phyloP scores from a whole-genome alignment of 2,113 vertebrate genomes.

The Poeciliopsis occidentalis region DNA sequence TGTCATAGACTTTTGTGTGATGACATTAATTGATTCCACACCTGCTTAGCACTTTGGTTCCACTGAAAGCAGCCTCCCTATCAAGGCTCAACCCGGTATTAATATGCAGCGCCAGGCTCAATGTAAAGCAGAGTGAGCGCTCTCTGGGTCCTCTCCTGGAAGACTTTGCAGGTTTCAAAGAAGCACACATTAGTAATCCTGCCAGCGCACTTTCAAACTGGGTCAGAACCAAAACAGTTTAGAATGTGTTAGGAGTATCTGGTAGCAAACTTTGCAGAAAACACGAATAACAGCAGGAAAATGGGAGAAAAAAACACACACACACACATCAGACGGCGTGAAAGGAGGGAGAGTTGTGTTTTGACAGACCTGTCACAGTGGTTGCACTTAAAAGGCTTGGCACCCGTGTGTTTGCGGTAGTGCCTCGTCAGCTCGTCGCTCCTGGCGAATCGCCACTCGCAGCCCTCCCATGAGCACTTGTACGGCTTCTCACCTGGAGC shows the following conservation, averaged over 20 bases:
- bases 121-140: conserved; percentile 17
- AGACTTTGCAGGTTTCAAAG: conserved; percentile 32
- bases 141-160: conserved; percentile 31
- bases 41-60: conserved; percentile 3
- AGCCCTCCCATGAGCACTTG: conserved; percentile 99
- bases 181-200: conserved; percentile 65
- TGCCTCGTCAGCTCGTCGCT: conserved; percentile 99
- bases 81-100: conserved; percentile 43
- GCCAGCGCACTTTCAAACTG: conserved; percentile 62
- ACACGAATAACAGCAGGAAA: conserved; percentile 24
- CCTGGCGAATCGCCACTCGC: conserved; percentile 99
- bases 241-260: conserved; percentile 39
- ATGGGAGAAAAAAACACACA: not conserved
- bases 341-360: conserved; percentile 40
- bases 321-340: conserved; percentile 10
- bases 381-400: conserved; percentile 99
- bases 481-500: conserved; percentile 96
- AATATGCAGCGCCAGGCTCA: conserved; percentile 38
- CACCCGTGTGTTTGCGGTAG: conserved; percentile 99
- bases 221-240: conserved; percentile 65
- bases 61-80: conserved; percentile 38
- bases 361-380: conserved; percentile 96
- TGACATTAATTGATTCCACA: conserved; percentile 19
- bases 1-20: conserved; percentile 6
- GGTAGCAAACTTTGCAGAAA: not conserved